Base-by-base conservation (phyloP, 37 sponge, comb jelly and placozoan species). In the Bolinopsis microptera region DNA sequence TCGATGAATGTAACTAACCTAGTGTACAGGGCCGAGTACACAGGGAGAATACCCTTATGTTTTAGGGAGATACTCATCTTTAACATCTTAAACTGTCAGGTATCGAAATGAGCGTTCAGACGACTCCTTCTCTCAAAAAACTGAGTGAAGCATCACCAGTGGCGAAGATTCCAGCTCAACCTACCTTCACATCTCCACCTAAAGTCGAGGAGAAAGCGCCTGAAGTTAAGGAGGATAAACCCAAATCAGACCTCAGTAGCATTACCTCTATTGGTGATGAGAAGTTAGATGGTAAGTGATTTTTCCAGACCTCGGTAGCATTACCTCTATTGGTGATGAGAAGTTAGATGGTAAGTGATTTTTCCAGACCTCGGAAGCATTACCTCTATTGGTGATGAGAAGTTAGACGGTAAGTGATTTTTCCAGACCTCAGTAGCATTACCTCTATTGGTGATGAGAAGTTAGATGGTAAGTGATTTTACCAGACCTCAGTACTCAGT, bases 71-170 rank as follows among this genome's bases (percentile, higher is more conserved):
- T n/a, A n/a, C n/a, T n/a, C n/a, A n/a, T n/a, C n/a, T n/a, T n/a
- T n/a, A n/a, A n/a, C n/a, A n/a, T n/a, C n/a, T n/a, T n/a, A n/a
- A n/a, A n/a, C n/a, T n/a, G n/a, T n/a, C 90, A 86, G 90, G 90
- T 30, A 40, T 41, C 1, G 90, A 86, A 48, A 86, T 86, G 90
- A 86, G 90, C 39, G 90, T 86, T 21, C 90, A 86, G 30, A 86
- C 90, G 30, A 86, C 90, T 0, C 90, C 90, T 1, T 86, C 90
- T 9, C 90, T 86, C 35, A n/a, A 33, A 3, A 41, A 39, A 25
- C 75, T 72, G 31, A 28, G 31, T 28, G 22, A n/a, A 3, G 25
- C 75, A n/a, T 3, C 75, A 5, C 75, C 75, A 24, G 75, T 72
- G 3, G 75, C 3, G 3, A 28, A n/a, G 18, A 24, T 72, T 21